Base-by-base conservation (phyloP, 2,888 invertebrate species). In the Ichneumoninae sp. region DNA sequence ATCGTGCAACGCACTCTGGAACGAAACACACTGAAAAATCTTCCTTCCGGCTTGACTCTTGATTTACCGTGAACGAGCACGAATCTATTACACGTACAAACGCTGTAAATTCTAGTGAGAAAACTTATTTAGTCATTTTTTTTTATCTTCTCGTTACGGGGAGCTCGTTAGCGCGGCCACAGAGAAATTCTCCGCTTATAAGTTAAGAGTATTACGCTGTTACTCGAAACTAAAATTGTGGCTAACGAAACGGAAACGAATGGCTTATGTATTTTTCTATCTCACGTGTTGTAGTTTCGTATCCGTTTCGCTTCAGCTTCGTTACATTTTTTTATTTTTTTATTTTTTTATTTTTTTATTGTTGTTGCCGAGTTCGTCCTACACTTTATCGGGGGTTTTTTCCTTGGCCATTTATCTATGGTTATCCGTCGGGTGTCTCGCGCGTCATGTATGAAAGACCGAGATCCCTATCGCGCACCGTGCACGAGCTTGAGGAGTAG, bases 361-460 rank as follows among this genome's bases (percentile, higher is more conserved):
- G 16, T 52, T 47, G 13, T 52, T 44, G 44, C 33, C 71, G 71
- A 71, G 72, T 57, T 62, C 69, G 36, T 26, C 36, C 16, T 22
- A 40, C 44, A 54, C 54, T 76, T 76, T 83, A 84, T 84, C 82
- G 57, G 54, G 22, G n/a, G 40, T 74, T 62, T 47, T 54, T 66
- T 52, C 44, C 47, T 60, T 52, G 36, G 36, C 22, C 80, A 82
- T 84, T 82, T 83, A 85, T 87, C 87, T 75, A 52, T 65, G 57
- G 66, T 70, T 82, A 83, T 83, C 71, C 60, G 62, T 52, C 60
- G 79, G 70, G 76, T 74, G 83, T 60, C 62, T 80, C 75, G 79
- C 85, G 85, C 87, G 84, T 85, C 88, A 89, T 90, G 89, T 89
- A 90, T 90, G 89, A 88, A 87, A 84, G 86, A 89, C 77, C 81